phyloP scores from a whole-genome alignment of 1,140 invertebrate genomes.

The Dryas iulia region DNA sequence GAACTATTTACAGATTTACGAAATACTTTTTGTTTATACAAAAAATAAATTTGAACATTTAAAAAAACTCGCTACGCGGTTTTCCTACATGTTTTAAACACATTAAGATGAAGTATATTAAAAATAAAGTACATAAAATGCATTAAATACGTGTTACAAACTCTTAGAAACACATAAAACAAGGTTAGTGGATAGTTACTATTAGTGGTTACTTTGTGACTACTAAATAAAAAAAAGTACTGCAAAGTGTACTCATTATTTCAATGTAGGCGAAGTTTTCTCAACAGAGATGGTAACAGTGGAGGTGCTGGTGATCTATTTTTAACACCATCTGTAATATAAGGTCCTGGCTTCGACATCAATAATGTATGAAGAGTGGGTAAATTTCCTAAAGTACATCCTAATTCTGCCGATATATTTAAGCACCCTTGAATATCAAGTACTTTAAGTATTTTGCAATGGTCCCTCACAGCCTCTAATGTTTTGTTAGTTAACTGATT shows the following conservation, averaged over 20 bases:
- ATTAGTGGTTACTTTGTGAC: too few relatives aligned
- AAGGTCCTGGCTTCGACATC: constrained; percentile 72
- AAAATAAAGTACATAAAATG: too few relatives aligned
- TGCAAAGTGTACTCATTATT: neutral
- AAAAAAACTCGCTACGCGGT: too few relatives aligned
- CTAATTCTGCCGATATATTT: constrained; percentile 80
- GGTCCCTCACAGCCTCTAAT: constrained; percentile 80
- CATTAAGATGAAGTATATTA: too few relatives aligned
- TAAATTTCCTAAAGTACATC: constrained; percentile 72
- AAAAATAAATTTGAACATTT: too few relatives aligned
- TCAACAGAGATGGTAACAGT: constrained; percentile 61
- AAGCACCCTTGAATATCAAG: constrained; percentile 83
- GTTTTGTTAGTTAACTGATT: constrained; percentile 84
- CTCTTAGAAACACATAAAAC: too few relatives aligned
- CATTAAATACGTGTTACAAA: too few relatives aligned
- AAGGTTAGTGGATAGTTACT: too few relatives aligned
- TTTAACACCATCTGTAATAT: constrained; percentile 66
- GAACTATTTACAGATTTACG: too few relatives aligned
- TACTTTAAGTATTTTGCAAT: constrained; percentile 81
- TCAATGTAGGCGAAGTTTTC: constrained; percentile 64
- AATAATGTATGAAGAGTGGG: constrained; percentile 76
- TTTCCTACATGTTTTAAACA: too few relatives aligned
- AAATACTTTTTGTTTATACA: too few relatives aligned
- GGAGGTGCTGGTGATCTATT: constrained; percentile 62
- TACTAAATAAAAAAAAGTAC: too few relatives aligned